phyloP scores from a whole-genome alignment of 2,113 vertebrate species.

The Phalacrocorax brasilianus region DNA sequence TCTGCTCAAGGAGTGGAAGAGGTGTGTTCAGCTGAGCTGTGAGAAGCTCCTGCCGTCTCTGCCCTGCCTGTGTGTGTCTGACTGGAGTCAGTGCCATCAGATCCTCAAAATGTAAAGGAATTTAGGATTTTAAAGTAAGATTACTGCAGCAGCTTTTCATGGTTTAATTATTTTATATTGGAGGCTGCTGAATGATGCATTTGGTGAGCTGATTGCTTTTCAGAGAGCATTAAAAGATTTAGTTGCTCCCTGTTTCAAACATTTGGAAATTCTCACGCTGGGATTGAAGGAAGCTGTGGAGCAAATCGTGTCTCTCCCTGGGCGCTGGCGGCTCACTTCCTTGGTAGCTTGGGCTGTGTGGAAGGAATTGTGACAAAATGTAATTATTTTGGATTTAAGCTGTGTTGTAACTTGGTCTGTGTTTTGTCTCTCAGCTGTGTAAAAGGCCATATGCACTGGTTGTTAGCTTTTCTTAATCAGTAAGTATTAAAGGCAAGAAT shows the following conservation, averaged over 20 bases:
- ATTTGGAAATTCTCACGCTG: slow-evolving; percentile 70
- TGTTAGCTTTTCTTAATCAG: not conserved
- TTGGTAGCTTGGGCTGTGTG: slow-evolving; percentile 73
- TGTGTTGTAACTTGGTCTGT: slow-evolving; percentile 28
- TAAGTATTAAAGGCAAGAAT: not conserved
- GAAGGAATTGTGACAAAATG: slow-evolving; percentile 79
- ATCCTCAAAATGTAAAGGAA: slow-evolving; percentile 58
- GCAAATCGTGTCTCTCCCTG: slow-evolving; percentile 67
- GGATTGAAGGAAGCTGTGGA: slow-evolving; percentile 73
- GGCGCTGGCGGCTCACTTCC: slow-evolving; percentile 55
- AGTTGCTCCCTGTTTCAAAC: slow-evolving; percentile 69
- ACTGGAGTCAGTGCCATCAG: slow-evolving; percentile 29
- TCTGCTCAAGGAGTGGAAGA: slow-evolving; percentile 45
- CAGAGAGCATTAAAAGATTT: slow-evolving; percentile 80
- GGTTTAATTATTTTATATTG: slow-evolving; percentile 65
- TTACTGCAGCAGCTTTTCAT: slow-evolving; percentile 50
- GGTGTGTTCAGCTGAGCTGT: not conserved
- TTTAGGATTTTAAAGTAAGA: slow-evolving; percentile 57
- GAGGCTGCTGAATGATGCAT: slow-evolving; percentile 74
- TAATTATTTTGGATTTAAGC: slow-evolving; percentile 64
- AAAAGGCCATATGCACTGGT: not conserved
- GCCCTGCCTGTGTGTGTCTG: not conserved
- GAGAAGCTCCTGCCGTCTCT: not conserved
- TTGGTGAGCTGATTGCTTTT: slow-evolving; percentile 74
- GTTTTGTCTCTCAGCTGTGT: slow-evolving; percentile 27